Evolutionary conservation across 2,113 vertebrate species (phyloP), one percentile per base, ranked within the genome.

Genomic region (Pelmatolapia mariae): DNA sequence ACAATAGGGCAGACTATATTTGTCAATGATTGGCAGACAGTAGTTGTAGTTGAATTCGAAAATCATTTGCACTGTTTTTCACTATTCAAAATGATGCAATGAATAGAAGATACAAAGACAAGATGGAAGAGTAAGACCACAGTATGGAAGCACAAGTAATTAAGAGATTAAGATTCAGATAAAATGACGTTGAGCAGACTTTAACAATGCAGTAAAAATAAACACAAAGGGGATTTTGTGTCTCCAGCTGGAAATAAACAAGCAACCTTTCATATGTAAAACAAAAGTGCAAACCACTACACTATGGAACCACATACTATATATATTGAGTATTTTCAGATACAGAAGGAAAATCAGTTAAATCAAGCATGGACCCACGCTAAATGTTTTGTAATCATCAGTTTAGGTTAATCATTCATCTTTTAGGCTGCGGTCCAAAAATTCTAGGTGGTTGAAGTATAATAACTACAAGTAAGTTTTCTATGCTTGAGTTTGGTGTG

Each of bases 11-110:
- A 61, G 29, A 10, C 16, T 18, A 61, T 61, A 33, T 61, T 61
- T 61, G 29, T 19, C 57, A 61, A 3, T 33, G 57, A 61, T 61
- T 33, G 15, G 29, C 57, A 0, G 5, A 33, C 57, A 19, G 26
- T 61, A 61, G 57, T 10, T 2, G 57, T 19, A 10, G 8, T 61
- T 61, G 5, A 61, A 4, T 18, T 33, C 1, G 0, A 6, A 19
- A 61, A 61, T 18, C 57, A 57, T 57, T 57, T 57, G 24, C 13
- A 57, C 13, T 29, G 24, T 57, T 57, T 57, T 29, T 57, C 24
- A 61, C 8, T 33, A 61, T 33, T 61, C 0, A 19, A 61, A 33
- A 61, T 31, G 15, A 61, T 33, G 57, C 57, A 61, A 61, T 61
- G 29, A 61, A 61, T 61, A 33, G 57, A 33, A 31, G 16, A 31